phyloP scores from a whole-genome alignment of 2,113 vertebrate genomes.

The Hippocampus comes region DNA sequence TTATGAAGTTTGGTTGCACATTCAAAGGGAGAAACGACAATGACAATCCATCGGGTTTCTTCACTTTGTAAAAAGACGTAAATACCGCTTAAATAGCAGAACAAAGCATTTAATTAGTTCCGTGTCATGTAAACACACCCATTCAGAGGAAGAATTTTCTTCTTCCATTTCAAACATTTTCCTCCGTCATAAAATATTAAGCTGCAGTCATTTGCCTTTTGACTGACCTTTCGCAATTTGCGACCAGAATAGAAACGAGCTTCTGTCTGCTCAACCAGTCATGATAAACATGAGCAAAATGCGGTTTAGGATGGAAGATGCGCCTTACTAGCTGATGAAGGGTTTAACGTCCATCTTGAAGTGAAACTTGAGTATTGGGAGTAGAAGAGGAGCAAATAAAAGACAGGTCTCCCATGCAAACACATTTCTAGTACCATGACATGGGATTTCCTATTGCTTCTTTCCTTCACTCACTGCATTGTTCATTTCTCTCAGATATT shows the following conservation, averaged over 20 bases:
- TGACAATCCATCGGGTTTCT: neutral
- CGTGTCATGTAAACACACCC: no score
- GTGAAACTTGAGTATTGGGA: neutral
- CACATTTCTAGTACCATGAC: neutral
- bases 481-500: neutral
- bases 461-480: neutral
- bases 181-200: conserved; percentile 2
- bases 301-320: neutral
- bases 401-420: neutral
- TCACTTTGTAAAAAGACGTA: neutral
- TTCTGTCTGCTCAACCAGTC: neutral
- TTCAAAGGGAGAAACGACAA: no score
- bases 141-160: neutral
- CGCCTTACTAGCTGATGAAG: no score
- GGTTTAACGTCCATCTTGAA: neutral
- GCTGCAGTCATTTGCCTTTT: conserved; percentile 12
- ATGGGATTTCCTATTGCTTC: neutral
- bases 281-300: conserved; percentile 2
- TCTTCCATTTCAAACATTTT: neutral
- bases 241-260: conserved; percentile 27
- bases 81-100: neutral
- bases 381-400: neutral
- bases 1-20: no score
- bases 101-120: neutral
- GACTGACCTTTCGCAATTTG: conserved; percentile 31